A percentile compares a stretch with the other conserved stretches of the same genome.
These are phyloP conservation scores for Dryobates pubescens DNA, from an alignment of 2,797 vertebrate genomes.

Conservation along the genomic window DNA sequence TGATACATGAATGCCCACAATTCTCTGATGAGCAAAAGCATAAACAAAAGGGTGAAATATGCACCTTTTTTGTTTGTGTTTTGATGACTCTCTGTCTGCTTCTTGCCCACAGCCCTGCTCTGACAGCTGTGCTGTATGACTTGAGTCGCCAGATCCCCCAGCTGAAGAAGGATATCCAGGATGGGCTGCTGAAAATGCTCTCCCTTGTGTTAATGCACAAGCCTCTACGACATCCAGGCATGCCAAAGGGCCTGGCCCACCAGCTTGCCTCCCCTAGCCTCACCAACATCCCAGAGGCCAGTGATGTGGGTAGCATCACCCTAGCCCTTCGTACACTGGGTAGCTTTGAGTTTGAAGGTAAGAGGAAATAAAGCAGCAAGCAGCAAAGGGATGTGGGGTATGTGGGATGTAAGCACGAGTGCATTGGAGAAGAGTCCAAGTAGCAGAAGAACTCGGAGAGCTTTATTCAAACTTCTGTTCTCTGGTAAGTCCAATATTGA, in stretches of 20 bases:
- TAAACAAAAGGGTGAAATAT: not conserved
- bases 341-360: constrained; percentile 98
- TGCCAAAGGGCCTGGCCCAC: constrained; percentile 96
- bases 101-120: constrained; percentile 85
- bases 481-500: not conserved
- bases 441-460: not conserved
- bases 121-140: constrained; percentile 96
- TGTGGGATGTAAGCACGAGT: fast-evolving
- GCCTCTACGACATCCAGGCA: constrained; percentile 94
- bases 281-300: constrained; percentile 94
- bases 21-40: not conserved
- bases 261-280: constrained; percentile 96
- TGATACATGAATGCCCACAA: not conserved
- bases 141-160: constrained; percentile 96
- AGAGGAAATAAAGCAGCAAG: not conserved
- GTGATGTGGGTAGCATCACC: constrained; percentile 96
- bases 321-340: constrained; percentile 94
- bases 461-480: not conserved
- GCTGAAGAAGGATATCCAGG: constrained; percentile 98
- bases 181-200: constrained; percentile 97
- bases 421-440: not conserved
- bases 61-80: not conserved
- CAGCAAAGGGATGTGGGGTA: fast-evolving
- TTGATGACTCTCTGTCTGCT: not conserved
- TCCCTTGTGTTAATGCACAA: constrained; percentile 98